Percentiles rank a stretch among this genome's conserved stretches.
These are phyloP conservation scores for Platycercus adscitus DNA, from an alignment of 2,113 vertebrate species.

Conservation along the genomic window DNA sequence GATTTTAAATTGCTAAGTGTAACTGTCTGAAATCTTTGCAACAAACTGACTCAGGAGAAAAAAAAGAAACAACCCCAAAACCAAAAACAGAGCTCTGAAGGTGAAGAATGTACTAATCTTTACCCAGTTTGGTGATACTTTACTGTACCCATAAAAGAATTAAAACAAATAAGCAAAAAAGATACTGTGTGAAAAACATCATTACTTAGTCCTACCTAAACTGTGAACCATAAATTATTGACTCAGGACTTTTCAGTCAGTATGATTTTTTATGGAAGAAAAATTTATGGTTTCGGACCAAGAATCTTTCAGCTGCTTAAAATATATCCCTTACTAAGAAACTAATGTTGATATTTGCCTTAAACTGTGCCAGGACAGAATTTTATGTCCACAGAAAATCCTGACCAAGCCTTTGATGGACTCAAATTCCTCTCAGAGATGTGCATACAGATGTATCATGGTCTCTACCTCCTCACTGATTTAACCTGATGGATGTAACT, in stretches of 20 bases:
- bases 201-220: neutral
- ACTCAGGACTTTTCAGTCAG: neutral
- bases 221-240: neutral
- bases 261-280: neutral
- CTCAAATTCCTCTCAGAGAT: neutral
- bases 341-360: neutral
- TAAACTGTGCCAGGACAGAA: neutral
- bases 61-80: neutral
- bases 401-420: neutral
- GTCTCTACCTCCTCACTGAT: neutral
- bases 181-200: neutral
- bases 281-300: neutral
- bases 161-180: neutral
- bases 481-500: neutral
- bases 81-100: neutral
- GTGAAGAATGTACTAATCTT: neutral
- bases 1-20: neutral
- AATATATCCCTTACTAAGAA: neutral
- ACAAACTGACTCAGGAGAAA: neutral
- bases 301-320: neutral
- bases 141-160: neutral
- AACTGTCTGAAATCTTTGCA: neutral
- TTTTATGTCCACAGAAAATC: neutral
- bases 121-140: neutral
- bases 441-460: neutral